Conservation (phyloP, 2,888 invertebrate genomes). For the Boloria euphrosyne region DNA sequence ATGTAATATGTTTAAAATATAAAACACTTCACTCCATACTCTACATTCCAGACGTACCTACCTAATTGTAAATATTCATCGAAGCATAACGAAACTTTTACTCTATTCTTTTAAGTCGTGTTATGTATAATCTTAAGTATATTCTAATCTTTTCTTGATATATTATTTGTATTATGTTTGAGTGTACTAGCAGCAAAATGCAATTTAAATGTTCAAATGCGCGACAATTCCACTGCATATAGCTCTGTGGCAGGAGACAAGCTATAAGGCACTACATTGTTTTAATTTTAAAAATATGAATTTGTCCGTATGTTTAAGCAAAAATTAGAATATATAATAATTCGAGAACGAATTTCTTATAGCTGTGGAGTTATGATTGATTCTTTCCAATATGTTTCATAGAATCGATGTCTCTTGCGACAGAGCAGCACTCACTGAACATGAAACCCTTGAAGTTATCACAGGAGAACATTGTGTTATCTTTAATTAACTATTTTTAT, state of each 20-base stretch:
- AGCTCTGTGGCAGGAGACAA: constrained; percentile 28
- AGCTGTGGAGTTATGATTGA: constrained; percentile 18
- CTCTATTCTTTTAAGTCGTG: constrained; percentile 39
- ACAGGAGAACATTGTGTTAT: constrained; percentile 18
- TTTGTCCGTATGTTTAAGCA: constrained; percentile 6
- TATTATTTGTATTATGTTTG: constrained; percentile 45
- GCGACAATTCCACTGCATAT: constrained; percentile 24
- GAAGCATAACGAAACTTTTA: constrained; percentile 51
- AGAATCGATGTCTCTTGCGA: constrained; percentile 29
- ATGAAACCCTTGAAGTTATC: constrained; percentile 30
- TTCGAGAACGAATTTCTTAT: constrained; percentile 15
- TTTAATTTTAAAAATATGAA: constrained; percentile 1
- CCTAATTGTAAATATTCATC: constrained; percentile 58
- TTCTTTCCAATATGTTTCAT: constrained; percentile 21
- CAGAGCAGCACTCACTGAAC: constrained; percentile 23
- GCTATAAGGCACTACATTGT: constrained; percentile 6
- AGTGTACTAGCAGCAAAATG: constrained; percentile 48
- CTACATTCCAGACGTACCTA: constrained; percentile 60
- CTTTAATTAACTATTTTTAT: neutral
- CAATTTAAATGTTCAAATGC: constrained; percentile 18
- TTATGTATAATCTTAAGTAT: constrained; percentile 36
- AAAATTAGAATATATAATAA: constrained; percentile 5
- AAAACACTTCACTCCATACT: constrained; percentile 56
- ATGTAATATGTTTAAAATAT: constrained; percentile 26
- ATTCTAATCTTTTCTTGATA: constrained; percentile 33